Percentiles rank a stretch among this genome's conserved stretches.
These are phyloP conservation scores for Mixornis gularis DNA, from an alignment of 2,113 vertebrate species.

Conservation along the genomic window DNA sequence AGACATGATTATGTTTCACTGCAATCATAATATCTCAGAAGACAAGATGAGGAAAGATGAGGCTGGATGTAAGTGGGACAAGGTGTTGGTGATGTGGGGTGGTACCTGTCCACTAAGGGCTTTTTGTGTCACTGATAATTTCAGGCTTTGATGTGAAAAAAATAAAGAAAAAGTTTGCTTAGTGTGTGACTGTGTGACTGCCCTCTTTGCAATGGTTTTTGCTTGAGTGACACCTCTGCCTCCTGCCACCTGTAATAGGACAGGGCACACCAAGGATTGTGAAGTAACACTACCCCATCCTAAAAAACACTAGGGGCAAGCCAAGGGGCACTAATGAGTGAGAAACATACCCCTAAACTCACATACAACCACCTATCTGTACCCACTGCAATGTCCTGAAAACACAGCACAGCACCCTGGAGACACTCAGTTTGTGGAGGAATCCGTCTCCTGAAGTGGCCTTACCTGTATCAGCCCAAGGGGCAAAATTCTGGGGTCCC, in stretches of 20 bases:
- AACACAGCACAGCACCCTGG: background rate
- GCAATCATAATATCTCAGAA: background rate
- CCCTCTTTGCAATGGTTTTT: background rate
- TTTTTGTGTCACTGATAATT: background rate
- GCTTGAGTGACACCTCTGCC: background rate
- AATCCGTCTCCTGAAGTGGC: background rate
- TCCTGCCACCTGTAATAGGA: background rate
- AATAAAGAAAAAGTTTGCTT: background rate
- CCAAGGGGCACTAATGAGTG: background rate
- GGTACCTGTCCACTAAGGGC: background rate
- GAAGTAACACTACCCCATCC: background rate
- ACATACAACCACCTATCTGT: background rate
- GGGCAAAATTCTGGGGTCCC: background rate
- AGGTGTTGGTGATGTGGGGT: background rate
- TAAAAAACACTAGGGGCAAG: background rate
- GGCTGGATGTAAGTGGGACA: background rate
- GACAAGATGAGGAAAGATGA: background rate
- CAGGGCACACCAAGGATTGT: background rate
- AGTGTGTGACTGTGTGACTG: background rate
- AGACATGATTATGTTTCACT: background rate
- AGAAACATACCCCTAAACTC: background rate
- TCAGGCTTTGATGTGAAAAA: background rate
- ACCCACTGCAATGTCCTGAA: background rate
- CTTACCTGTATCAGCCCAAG: background rate
- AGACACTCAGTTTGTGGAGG: background rate